Evolutionary conservation across 2,797 vertebrate genomes (phyloP).

Genomic region (Sylvia borin): DNA sequence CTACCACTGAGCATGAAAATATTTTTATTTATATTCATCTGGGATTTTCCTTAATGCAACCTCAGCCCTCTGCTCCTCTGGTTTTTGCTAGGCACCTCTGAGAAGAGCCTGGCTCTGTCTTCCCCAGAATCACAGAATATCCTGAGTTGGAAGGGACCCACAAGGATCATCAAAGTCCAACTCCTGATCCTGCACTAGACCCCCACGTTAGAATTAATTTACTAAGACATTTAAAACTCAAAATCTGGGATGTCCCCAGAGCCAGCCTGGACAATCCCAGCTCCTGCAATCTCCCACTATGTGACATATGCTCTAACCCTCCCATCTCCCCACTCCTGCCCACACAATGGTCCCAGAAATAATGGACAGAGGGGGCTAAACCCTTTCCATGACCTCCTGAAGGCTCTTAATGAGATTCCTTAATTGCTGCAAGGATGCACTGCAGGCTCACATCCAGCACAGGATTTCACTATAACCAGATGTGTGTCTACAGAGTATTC

Average conservation of each 20-base stretch:
- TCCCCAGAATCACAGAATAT: not conserved
- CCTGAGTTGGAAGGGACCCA: not conserved
- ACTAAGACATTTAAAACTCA: not conserved
- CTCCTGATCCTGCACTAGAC: not conserved
- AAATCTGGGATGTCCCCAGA: not conserved
- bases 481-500: fast-evolving
- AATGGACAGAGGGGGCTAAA: not conserved
- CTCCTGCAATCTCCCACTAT: not conserved
- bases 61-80: not conserved
- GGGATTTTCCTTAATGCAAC: not conserved
- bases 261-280: not conserved
- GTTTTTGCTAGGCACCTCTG: not conserved
- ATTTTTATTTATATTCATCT: not conserved
- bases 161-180: not conserved
- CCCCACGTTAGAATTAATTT: not conserved
- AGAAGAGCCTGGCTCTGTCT: not conserved
- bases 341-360: not conserved
- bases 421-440: not conserved
- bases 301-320: not conserved
- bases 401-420: not conserved
- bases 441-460: not conserved
- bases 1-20: not conserved
- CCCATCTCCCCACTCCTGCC: not conserved
- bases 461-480: not conserved
- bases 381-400: not conserved